Evolutionary conservation across 1,140 invertebrate genomes (phyloP).

Genomic region (Hormaphis cornu): DNA sequence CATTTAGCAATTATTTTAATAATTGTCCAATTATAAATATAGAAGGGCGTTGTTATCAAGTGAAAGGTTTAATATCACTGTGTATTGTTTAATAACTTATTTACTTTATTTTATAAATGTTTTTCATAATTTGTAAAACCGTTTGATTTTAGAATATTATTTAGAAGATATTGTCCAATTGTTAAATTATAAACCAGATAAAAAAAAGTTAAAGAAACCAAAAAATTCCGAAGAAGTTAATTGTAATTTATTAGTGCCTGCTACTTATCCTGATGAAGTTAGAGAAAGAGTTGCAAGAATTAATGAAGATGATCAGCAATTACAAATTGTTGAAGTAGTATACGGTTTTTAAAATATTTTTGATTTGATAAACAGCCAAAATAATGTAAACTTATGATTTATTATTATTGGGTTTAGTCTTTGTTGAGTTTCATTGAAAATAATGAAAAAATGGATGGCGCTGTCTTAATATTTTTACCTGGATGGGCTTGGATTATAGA

Average conservation of each 20-base stretch:
- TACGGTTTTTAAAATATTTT: not conserved
- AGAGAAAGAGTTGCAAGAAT: slow-evolving; percentile 61
- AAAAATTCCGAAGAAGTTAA: slow-evolving; percentile 62
- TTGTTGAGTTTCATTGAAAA: slow-evolving; percentile 46
- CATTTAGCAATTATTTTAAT: slow-evolving; percentile 87
- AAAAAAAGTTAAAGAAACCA: slow-evolving; percentile 55
- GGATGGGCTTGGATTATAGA: slow-evolving; percentile 93
- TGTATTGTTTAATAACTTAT: not conserved
- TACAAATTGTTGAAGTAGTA: slow-evolving; percentile 80
- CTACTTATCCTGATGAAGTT: slow-evolving; percentile 53
- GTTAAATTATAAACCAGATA: slow-evolving; percentile 69
- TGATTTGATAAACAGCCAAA: not conserved
- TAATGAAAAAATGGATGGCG: slow-evolving; percentile 64
- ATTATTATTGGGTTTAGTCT: slow-evolving; percentile 17
- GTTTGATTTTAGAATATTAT: slow-evolving; percentile 59
- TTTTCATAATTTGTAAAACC: not conserved
- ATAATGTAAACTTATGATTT: not conserved
- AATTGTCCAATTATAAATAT: slow-evolving; percentile 72
- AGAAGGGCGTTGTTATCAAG: slow-evolving; percentile 67
- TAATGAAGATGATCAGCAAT: slow-evolving; percentile 81
- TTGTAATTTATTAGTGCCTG: slow-evolving; percentile 55
- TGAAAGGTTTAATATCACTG: slow-evolving; percentile 45
- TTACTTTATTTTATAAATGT: no score
- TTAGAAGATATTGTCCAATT: slow-evolving; percentile 80
- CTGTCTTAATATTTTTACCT: slow-evolving; percentile 83